Base-by-base conservation (phyloP, 2,797 vertebrate genomes). In the Darevskia nairensis region DNA sequence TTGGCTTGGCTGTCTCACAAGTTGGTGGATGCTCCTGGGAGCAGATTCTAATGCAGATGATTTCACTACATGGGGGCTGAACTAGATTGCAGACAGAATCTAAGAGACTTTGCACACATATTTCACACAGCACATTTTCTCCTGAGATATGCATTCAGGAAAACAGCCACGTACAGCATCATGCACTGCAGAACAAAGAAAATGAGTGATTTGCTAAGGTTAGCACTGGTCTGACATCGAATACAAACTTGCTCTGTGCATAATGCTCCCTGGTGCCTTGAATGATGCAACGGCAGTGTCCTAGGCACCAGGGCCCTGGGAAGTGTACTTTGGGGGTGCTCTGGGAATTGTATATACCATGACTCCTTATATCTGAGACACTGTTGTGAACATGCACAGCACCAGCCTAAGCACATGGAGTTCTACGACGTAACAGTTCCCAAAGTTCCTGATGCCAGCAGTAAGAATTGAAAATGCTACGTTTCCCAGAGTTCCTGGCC, bases 1-100 rank as follows among this genome's bases (percentile, higher is more conserved):
- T 93, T 91, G 90, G 68, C 83, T 92, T 35, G 68, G 61, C 85
- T 71, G 81, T 44, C 84, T 86, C 87, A 89, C 82, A 83, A 93
- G 86, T 21, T 77, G 35, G 91, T 82, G 78, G 74, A 78, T 91
- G 91, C 88, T 90, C 80, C 76, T 7, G 15, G 86, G 82, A 88
- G 46, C 10, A 66, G 41, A 78, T 50, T 81, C 75, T 80, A n/a
- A 69, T 79, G 89, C 77, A 89, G 85, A 10, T 77, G 86, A 59
- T 32, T 50, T 23, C 89, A 84, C 85, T 89, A 79, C 88, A 50
- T 44, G 13, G 75, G 84, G 17, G 85, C 80, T 80, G 85, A 21
- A 46, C 3, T 72, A 25, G 2, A 78, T 68, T 86, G 46, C 61
- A 74, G 72, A 8, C 88, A 35, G 39, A 85, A 82, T 50, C n/a